These are phyloP conservation scores for Platyrinchus mystaceus DNA, from an alignment of 2,797 vertebrate genomes.

Conservation along the genomic window DNA sequence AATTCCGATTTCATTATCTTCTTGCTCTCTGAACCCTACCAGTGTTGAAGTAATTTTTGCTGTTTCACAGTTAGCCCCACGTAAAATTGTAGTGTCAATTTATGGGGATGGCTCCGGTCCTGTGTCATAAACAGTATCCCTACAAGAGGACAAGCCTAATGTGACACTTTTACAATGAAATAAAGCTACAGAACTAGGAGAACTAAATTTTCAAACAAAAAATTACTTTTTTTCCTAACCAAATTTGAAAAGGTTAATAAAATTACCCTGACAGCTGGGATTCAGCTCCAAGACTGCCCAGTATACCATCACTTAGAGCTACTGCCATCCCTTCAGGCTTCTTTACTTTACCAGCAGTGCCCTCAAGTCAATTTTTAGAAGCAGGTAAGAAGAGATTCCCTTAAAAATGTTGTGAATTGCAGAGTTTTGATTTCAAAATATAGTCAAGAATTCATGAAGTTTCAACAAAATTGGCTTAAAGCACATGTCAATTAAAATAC, in stretches of 20 bases:
- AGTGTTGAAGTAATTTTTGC: background rate
- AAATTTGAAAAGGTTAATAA: background rate
- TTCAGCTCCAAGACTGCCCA: background rate
- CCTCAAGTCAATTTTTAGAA: background rate
- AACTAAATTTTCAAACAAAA: background rate
- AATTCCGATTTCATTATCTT: background rate
- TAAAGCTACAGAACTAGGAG: background rate
- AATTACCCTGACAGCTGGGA: background rate
- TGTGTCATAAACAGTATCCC: background rate
- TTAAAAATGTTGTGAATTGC: background rate
- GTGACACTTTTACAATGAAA: background rate
- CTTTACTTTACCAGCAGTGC: background rate
- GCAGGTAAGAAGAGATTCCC: background rate
- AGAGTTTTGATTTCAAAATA: background rate
- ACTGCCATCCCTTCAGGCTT: background rate
- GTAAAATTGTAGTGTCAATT: background rate
- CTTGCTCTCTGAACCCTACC: background rate
- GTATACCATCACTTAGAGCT: background rate
- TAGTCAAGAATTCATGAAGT: background rate
- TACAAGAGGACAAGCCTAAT: background rate
- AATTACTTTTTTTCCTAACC: background rate
- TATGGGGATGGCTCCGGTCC: rapidly evolving
- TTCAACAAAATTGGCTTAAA: background rate
- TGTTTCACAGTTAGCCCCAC: background rate
- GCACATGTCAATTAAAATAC: background rate